These are phyloP conservation scores for Ceramica pisi DNA, from an alignment of 2,888 invertebrate species.

Conservation along the genomic window DNA sequence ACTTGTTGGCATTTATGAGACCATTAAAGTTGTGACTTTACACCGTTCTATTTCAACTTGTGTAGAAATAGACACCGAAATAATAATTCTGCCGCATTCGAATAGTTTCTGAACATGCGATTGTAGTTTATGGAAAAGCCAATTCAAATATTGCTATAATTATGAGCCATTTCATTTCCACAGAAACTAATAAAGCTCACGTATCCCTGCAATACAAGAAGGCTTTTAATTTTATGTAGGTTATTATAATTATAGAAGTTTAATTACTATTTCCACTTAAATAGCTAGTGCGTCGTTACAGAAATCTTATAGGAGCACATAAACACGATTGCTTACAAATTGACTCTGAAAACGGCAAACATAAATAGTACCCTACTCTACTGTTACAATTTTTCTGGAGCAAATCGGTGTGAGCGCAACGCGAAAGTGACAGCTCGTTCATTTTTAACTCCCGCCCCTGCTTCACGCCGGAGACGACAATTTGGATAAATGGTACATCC, in stretches of 20 bases:
- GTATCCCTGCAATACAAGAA: constrained; percentile 78
- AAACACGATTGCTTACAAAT: constrained; percentile 67
- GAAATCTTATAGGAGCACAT: constrained; percentile 40
- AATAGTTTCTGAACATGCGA: constrained; percentile 85
- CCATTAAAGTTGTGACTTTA: constrained; percentile 45
- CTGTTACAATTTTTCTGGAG: constrained; percentile 66
- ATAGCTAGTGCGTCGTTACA: constrained; percentile 18
- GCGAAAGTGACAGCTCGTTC: constrained; percentile 81
- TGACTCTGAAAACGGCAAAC: constrained; percentile 72
- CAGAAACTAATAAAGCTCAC: constrained; percentile 82
- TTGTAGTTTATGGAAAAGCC: constrained; percentile 83
- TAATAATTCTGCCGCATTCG: constrained; percentile 80
- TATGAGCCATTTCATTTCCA: constrained; percentile 85
- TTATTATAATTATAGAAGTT: constrained; percentile 33
- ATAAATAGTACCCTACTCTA: constrained; percentile 74
- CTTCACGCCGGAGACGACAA: constrained; percentile 81
- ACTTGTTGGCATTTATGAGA: constrained; percentile 38
- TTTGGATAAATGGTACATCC: constrained; percentile 89
- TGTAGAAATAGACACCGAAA: constrained; percentile 74
- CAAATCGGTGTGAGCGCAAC: constrained; percentile 76
- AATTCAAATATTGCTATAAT: constrained; percentile 87
- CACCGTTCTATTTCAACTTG: constrained; percentile 51
- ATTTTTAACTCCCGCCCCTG: constrained; percentile 84
- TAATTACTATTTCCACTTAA: constrained; percentile 4
- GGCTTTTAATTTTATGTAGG: constrained; percentile 71